Evolutionary conservation across 2,888 invertebrate species (phyloP), one percentile per base, ranked within the genome.

Genomic region (Philonicus albiceps): DNA sequence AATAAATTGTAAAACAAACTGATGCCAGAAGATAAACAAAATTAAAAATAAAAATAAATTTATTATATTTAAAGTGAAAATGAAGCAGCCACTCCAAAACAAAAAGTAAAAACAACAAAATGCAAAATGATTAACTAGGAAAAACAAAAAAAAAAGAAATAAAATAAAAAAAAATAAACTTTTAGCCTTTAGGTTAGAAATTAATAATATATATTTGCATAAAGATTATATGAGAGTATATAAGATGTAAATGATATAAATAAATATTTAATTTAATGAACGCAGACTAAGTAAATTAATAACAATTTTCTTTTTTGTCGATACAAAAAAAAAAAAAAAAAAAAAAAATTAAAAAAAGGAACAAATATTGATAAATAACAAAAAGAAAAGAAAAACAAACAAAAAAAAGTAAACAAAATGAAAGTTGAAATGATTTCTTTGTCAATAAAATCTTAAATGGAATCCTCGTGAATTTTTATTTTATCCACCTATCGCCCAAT

Each of bases 201-300:
- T 84, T 84, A 84, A 84, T 84, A 84, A 84, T 84, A 84, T 84
- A 84, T 84, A 84, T 84, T 84, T 84, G 84, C 84, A 84, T 84
- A 84, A 84, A 84, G 84, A 84, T 84, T 84, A 83, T 64, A 73
- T 72, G 73, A 84, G 84, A 84, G 84, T 73, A 84, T 80, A 55
- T 84, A 87, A 86, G 85, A 86, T 87, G 86, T 86, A 86, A 87
- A 87, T 87, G 85, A 86, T 87, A 86, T 86, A 86, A 86, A 83
- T 78, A 87, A 86, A 83, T 78, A 87, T 86, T 87, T 86, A 87
- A 87, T 86, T 86, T 86, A 87, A 87, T 74, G 30, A 43, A 84
- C 53, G 37, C 40, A 75, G 81, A 81, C 49, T 74, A 85, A 55
- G 81, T 55, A 85, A 86, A 86, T 86, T 73, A 86, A 86, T 86